phyloP scores from a whole-genome alignment of 1,140 invertebrate species.

The Leptinotarsa undecemlineata region DNA sequence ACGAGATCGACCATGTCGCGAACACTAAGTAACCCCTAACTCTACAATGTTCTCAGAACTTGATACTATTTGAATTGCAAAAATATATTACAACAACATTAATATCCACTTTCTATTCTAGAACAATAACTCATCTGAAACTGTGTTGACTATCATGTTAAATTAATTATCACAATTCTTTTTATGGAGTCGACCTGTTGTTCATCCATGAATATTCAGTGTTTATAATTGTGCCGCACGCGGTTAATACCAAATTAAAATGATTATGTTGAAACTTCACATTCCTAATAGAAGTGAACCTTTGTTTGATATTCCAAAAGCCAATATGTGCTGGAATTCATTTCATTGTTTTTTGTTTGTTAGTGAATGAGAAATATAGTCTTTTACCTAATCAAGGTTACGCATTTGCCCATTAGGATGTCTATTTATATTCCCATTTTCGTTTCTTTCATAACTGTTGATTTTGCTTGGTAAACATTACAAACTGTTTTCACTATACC shows the following conservation, averaged over 20 bases:
- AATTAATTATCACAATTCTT: constrained; percentile 8
- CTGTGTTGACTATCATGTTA: not conserved
- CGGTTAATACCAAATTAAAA: not conserved
- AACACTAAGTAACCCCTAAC: too few species aligned
- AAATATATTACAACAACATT: not conserved
- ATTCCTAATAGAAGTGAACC: not conserved
- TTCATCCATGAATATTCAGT: constrained; percentile 3
- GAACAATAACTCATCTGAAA: not conserved
- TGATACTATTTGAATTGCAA: too few species aligned
- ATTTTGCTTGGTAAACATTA: too few species aligned
- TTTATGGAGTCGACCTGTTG: constrained; percentile 1
- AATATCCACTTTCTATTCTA: constrained; percentile 6
- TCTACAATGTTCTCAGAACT: too few species aligned
- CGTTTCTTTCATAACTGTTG: too few species aligned
- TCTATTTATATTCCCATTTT: too few species aligned
- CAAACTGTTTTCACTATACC: too few species aligned
- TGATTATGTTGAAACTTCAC: not conserved
- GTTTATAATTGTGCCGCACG: not conserved
- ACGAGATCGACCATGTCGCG: too few species aligned
- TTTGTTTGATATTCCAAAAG: not conserved
- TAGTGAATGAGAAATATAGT: too few species aligned
- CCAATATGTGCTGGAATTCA: not conserved
- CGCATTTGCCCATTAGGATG: too few species aligned
- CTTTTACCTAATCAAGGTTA: too few species aligned
- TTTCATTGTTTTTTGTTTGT: not conserved